These are phyloP conservation scores for Molossus molossus DNA, from an alignment of 2,797 vertebrate genomes.

Conservation along the genomic window DNA sequence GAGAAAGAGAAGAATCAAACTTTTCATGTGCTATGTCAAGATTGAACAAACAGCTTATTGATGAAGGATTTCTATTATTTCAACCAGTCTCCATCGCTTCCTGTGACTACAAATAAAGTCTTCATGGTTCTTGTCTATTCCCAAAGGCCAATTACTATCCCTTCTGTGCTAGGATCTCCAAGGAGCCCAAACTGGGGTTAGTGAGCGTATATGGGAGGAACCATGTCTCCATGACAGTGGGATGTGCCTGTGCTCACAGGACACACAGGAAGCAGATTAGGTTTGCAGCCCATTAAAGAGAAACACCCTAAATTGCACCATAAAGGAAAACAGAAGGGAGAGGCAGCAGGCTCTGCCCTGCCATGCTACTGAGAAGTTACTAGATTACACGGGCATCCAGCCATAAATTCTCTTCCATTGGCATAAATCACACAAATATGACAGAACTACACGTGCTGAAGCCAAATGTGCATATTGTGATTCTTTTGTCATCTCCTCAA, in stretches of 20 bases:
- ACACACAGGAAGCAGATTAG: neutral
- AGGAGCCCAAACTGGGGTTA: too few relatives aligned
- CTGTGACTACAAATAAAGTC: neutral
- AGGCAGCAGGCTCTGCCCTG: neutral
- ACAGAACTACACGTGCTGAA: slow-evolving; percentile 38
- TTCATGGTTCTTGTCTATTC: neutral
- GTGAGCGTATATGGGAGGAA: neutral
- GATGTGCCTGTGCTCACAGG: neutral
- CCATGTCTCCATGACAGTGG: neutral
- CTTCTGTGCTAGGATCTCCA: neutral
- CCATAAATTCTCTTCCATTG: slow-evolving; percentile 55
- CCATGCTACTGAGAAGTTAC: neutral
- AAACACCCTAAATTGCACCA: neutral
- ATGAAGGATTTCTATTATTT: slow-evolving; percentile 28
- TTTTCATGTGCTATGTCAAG: neutral
- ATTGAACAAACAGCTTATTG: slow-evolving; percentile 3
- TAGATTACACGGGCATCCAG: slow-evolving; percentile 45
- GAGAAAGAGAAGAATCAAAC: slow-evolving; percentile 33
- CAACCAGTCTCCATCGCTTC: neutral
- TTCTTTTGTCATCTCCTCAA: slow-evolving; percentile 63
- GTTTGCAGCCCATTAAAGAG: neutral
- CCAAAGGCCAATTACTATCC: slow-evolving; percentile 1
- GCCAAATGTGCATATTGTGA: slow-evolving; percentile 36
- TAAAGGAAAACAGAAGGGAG: neutral
- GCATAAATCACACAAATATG: slow-evolving; percentile 45